Base-by-base conservation (phyloP, 2,113 vertebrate species). In the Callocephalon fimbriatum region DNA sequence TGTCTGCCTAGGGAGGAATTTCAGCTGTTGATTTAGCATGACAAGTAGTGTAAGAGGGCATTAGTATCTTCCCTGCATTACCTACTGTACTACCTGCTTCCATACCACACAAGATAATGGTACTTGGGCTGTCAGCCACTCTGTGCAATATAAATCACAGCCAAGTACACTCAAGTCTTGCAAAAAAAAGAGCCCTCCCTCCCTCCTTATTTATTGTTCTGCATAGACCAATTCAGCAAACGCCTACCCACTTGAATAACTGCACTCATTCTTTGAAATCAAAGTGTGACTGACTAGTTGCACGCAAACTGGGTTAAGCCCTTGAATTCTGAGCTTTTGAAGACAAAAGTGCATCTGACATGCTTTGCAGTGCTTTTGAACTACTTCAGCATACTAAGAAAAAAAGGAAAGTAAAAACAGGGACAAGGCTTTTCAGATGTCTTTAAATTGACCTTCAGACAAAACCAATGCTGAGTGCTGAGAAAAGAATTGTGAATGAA, bases 261-360 rank as follows among this genome's bases (percentile, higher is more conserved):
- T 70, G 61, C 9, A 77, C 31, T 83, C 38, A n/a, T 70, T 88
- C 85, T 86, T 71, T 82, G 71, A 96, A 86, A 95, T 84, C 78
- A 29, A 80, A 92, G 63, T 76, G 23, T 82, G 81, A 77, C 48
- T 58, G 82, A 76, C 78, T 90, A 90, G 42, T 77, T 90, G 72
- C 61, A 74, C 4, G 29, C 47, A 94, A 93, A 90, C 67, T 67
- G 54, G 75, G 85, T 93, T 93, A 96, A 95, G 54, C 78, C 54
- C 75, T 93, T 82, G 61, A 72, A 88, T 83, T 84, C 86, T 61
- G 26, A 90, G 85, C 56, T 93, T 95, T 80, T 94, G 78, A 92
- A 86, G 78, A 85, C 85, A 90, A 93, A 90, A 86, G 40, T 88
- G 48, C 32, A 38, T 78, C 61, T 89, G 81, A 73, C n/a, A 20